A percentile compares a stretch with the other conserved stretches of the same genome.
phyloP scores from a whole-genome alignment of 2,797 vertebrate species.

The Sebastiscus albofasciatus region DNA sequence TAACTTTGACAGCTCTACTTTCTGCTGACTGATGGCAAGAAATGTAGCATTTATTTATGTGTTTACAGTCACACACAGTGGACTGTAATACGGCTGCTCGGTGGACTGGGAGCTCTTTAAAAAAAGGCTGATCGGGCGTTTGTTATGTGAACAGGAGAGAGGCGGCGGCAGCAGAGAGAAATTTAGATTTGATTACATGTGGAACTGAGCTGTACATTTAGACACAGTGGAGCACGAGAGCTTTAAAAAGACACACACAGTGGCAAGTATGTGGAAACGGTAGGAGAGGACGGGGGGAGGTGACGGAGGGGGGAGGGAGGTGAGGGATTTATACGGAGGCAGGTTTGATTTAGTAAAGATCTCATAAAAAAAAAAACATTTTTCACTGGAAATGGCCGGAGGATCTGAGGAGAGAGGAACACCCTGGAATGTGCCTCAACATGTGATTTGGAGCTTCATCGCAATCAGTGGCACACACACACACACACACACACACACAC shows the following conservation, averaged over 20 bases:
- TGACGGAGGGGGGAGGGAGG: neutral
- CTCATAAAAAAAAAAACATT: conserved; percentile 23
- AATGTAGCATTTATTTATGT: neutral
- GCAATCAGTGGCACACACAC: conserved; percentile 18
- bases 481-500: neutral
- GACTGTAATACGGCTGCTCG: neutral
- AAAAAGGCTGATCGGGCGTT: conserved; percentile 13
- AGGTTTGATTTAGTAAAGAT: conserved; percentile 52
- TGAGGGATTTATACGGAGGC: neutral
- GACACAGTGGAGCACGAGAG: conserved; percentile 3
- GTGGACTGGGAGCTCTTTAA: neutral
- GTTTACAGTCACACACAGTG: neutral
- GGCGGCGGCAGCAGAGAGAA: neutral
- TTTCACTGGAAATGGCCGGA: conserved; percentile 56
- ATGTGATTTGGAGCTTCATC: conserved; percentile 59
- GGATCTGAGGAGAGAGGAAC: conserved; percentile 62
- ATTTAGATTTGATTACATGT: conserved; percentile 44
- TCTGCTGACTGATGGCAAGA: neutral
- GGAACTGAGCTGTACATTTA: conserved; percentile 20
- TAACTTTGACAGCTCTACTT: too few species aligned
- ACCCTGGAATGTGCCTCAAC: conserved; percentile 72
- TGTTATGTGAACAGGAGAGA: conserved; percentile 11
- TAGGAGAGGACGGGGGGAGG: too few species aligned
- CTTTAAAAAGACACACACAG: conserved; percentile 31
- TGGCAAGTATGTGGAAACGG: too few species aligned